Evolutionary conservation across 2,888 invertebrate genomes (phyloP).

Genomic region (Caenorhabditis sp.): DNA sequence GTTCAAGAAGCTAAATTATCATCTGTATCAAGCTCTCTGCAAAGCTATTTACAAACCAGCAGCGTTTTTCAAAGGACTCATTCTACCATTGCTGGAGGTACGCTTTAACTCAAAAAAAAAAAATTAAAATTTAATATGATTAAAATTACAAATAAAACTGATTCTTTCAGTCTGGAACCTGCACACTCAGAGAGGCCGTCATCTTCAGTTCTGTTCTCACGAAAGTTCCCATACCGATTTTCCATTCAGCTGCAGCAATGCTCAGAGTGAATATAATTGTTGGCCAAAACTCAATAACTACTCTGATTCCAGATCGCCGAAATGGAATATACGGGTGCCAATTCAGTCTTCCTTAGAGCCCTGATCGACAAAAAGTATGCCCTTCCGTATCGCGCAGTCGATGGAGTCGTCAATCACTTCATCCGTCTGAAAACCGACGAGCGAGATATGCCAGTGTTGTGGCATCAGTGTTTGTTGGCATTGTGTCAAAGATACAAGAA

Average conservation of each 20-base stretch:
- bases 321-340: conserved; percentile 97
- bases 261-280: conserved; percentile 70
- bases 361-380: conserved; percentile 98
- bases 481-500: conserved; percentile 96
- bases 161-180: conserved; percentile 89
- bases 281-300: not conserved
- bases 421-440: conserved; percentile 91
- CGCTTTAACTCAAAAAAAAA: not conserved
- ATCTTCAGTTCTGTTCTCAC: conserved; percentile 94
- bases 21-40: conserved; percentile 94
- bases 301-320: conserved; percentile 92
- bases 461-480: conserved; percentile 96
- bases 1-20: conserved; percentile 95
- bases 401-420: conserved; percentile 96
- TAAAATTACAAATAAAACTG: not conserved
- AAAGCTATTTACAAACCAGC: conserved; percentile 97
- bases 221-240: conserved; percentile 93
- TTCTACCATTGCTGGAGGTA: conserved; percentile 86
- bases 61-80: conserved; percentile 95
- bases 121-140: too few species aligned
- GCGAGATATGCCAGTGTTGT: conserved; percentile 93
- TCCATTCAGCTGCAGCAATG: conserved; percentile 96
- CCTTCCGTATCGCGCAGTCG: conserved; percentile 94
- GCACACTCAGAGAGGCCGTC: conserved; percentile 95
- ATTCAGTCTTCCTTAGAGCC: conserved; percentile 94